A percentile compares a stretch with the other conserved stretches of the same genome.
These are phyloP conservation scores for Agonopterix subpropinquella DNA, from an alignment of 2,888 invertebrate species.

Conservation along the genomic window DNA sequence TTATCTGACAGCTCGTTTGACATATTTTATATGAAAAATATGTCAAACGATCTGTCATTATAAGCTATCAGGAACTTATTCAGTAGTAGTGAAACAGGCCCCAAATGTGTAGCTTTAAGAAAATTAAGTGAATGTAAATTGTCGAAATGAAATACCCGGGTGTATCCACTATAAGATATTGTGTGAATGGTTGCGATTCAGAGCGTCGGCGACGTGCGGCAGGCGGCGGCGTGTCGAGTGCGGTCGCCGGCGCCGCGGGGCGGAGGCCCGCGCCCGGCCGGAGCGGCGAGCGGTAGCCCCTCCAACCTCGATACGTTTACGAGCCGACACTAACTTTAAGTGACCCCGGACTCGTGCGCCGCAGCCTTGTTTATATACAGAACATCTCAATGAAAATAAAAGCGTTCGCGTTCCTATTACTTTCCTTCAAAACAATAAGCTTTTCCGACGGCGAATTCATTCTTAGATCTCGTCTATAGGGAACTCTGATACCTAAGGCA, in stretches of 20 bases:
- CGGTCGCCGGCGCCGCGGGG: slow-evolving; percentile 75
- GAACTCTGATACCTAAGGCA: too few species aligned
- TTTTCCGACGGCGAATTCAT: too few species aligned
- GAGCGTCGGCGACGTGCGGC: slow-evolving; percentile 68
- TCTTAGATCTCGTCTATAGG: too few species aligned
- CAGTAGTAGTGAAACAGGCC: too few species aligned
- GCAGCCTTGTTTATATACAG: slow-evolving; percentile 58
- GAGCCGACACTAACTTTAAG: slow-evolving; percentile 69
- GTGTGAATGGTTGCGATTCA: slow-evolving; percentile 71
- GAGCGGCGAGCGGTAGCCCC: slow-evolving; percentile 24
- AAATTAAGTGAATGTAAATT: background rate
- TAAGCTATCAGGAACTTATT: too few species aligned
- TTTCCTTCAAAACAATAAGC: background rate
- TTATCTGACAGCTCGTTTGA: too few species aligned
- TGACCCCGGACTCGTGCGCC: slow-evolving; percentile 63
- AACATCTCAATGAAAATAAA: slow-evolving; percentile 60
- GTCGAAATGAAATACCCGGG: slow-evolving; percentile 16
- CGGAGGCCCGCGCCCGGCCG: too few species aligned
- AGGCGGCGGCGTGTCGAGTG: slow-evolving; percentile 69
- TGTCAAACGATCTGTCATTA: too few species aligned
- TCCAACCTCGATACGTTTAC: slow-evolving; percentile 63
- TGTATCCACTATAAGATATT: slow-evolving; percentile 39
- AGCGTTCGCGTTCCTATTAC: slow-evolving; percentile 34
- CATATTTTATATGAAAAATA: too few species aligned
- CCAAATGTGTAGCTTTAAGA: too few species aligned